These are phyloP conservation scores for Drosophila bipectinata DNA, from an alignment of 1,140 invertebrate genomes.

Conservation along the genomic window DNA sequence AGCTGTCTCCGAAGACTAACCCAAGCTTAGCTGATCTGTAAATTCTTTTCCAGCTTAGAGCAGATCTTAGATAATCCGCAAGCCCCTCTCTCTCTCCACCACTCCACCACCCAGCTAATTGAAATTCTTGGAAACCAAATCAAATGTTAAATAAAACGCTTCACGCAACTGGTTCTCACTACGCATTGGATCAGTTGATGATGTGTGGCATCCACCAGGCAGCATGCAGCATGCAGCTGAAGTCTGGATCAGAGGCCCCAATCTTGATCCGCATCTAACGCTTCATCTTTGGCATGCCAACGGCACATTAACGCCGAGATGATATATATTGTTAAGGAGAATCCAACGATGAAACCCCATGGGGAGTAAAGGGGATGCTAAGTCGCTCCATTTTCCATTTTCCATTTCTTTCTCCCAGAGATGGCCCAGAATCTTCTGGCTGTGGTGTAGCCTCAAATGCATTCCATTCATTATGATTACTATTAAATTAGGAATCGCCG, in stretches of 20 bases:
- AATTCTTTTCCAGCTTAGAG: conserved; percentile 50
- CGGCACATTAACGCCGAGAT: conserved; percentile 36
- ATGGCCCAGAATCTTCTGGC: conserved; percentile 30
- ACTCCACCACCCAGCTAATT: conserved; percentile 50
- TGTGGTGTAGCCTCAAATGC: conserved; percentile 34
- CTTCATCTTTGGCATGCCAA: conserved; percentile 28
- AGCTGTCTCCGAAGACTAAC: conserved; percentile 29
- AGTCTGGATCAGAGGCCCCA: conserved; percentile 18
- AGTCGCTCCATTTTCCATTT: conserved; percentile 3
- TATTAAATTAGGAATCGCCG: conserved; percentile 65
- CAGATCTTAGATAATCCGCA: conserved; percentile 57
- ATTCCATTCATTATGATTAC: conserved; percentile 65
- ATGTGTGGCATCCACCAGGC: conserved; percentile 28
- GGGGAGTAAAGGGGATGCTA: background rate
- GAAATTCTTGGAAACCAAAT: conserved; percentile 57
- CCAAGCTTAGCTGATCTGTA: conserved; percentile 10
- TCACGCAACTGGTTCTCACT: conserved; percentile 40
- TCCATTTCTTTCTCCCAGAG: conserved; percentile 12
- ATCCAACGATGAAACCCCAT: background rate
- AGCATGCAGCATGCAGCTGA: background rate
- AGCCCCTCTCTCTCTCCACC: conserved; percentile 21
- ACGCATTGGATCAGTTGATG: conserved; percentile 29
- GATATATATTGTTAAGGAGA: conserved; percentile 18
- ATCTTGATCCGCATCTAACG: conserved; percentile 21
- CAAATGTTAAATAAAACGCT: conserved; percentile 48